Base-by-base conservation (phyloP, 2,113 vertebrate genomes). In the Chlorocebus sabaeus region DNA sequence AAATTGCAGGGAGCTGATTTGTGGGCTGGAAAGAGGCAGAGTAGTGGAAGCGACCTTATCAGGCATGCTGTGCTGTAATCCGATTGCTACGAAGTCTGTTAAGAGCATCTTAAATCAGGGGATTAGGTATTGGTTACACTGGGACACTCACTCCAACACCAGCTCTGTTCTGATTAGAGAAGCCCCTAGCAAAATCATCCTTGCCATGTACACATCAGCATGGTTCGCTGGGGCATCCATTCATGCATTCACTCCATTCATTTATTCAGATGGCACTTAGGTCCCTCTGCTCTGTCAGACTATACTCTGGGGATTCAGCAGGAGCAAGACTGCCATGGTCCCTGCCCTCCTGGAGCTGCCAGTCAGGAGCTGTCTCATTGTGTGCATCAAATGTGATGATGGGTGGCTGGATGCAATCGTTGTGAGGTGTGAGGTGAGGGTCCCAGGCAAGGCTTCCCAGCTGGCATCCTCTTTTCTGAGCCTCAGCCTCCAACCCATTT, bases 81-180 rank as follows among this genome's bases (percentile, higher is more conserved):
- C 10, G 14, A 81, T 92, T 83, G 87, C 78, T 67, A 8, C 0
- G 6, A 86, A 64, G 89, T 72, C 93, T 79, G 23, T 16, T 68
- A 68, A 90, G 52, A 86, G 72, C 45, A 90, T n/a, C 64, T 95
- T 90, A 96, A 96, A 91, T 95, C 75, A 52, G 87, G 82, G 81
- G 45, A 96, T 92, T 96, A 92, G 23, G n/a, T 84, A 22, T 61
- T 27, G 92, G 61, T 86, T 73, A 27, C 61, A 14, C 43, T 10
- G 76, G 90, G 25, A 64, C 20, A 59, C 43, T 70, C 80, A 20
- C 48, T 55, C n/a, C 52, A 40, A 48, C 32, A 32, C 61, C 32
- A 48, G 75, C 43, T 10, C 18, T 30, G 68, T 64, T 90, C 76
- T 68, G 59, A 90, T 72, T 52, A 93, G 72, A 87, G 48, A 32